phyloP scores from a whole-genome alignment of 2,888 invertebrate species.

The Hyles lineata region DNA sequence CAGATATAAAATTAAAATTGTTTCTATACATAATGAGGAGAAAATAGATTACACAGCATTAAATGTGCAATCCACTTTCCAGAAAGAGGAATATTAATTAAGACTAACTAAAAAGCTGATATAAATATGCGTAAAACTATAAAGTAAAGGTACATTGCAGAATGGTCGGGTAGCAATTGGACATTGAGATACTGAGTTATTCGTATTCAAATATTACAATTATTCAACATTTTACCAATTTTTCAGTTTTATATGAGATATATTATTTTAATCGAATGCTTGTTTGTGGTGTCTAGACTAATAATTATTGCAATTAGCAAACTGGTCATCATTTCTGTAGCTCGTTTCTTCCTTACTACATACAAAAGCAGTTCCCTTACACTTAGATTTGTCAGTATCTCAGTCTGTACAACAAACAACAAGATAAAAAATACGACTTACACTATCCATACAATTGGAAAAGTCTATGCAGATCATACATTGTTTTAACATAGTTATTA shows the following conservation, averaged over 20 bases:
- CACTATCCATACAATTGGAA: constrained; percentile 13
- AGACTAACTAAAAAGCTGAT: constrained; percentile 34
- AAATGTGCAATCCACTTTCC: neutral
- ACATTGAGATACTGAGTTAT: constrained; percentile 46
- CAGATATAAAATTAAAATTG: neutral
- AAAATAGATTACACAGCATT: neutral
- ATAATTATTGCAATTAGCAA: neutral
- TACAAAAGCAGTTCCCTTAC: too few relatives aligned
- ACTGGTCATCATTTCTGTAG: too few relatives aligned
- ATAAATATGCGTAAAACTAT: constrained; percentile 33
- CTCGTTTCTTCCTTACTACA: too few relatives aligned
- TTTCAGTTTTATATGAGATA: neutral
- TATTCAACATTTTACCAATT: neutral
- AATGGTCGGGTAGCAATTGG: constrained; percentile 71
- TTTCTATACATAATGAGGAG: neutral
- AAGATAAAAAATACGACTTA: neutral
- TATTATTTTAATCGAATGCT: neutral
- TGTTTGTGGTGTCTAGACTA: neutral
- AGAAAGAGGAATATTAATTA: constrained; percentile 30
- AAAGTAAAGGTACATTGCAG: constrained; percentile 69
- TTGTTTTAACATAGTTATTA: neutral
- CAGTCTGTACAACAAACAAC: constrained; percentile 2
- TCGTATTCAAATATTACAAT: constrained; percentile 30
- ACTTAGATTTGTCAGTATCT: neutral
- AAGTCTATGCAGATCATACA: neutral